Percentiles rank a stretch among this genome's conserved stretches.
Evolutionary conservation across 2,113 vertebrate species (phyloP).

Genomic region (Microtus montanus): DNA sequence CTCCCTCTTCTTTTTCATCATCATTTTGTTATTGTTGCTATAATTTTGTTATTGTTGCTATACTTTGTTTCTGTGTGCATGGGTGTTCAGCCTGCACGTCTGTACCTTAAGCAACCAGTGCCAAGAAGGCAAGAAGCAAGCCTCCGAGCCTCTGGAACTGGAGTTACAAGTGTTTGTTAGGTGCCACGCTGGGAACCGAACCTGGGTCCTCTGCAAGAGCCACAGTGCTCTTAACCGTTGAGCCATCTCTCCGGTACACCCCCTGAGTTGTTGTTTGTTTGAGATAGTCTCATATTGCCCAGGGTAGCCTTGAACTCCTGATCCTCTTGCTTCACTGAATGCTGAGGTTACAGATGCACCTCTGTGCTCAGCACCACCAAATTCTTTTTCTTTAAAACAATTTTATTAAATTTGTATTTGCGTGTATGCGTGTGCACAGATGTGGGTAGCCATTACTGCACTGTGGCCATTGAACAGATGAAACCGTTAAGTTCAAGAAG

Average conservation of each 20-base stretch:
- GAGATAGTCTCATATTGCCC: neutral
- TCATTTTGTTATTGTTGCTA: neutral
- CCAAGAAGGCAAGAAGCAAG: neutral
- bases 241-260: neutral
- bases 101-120: neutral
- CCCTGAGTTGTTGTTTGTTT: neutral
- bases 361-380: neutral
- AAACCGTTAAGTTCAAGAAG: slow-evolving; percentile 6
- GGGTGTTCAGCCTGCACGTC: neutral
- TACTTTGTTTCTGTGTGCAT: neutral
- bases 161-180: neutral
- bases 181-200: neutral
- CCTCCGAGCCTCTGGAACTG: neutral
- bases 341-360: neutral
- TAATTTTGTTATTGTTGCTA: neutral
- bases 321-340: neutral
- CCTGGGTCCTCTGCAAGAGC: neutral
- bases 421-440: neutral
- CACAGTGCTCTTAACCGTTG: neutral
- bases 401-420: neutral
- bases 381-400: neutral
- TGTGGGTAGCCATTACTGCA: neutral
- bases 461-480: neutral
- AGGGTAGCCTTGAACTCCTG: neutral
- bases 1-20: neutral